Conservation (phyloP, 2,797 vertebrate genomes). For the Myotis planiceps region DNA sequence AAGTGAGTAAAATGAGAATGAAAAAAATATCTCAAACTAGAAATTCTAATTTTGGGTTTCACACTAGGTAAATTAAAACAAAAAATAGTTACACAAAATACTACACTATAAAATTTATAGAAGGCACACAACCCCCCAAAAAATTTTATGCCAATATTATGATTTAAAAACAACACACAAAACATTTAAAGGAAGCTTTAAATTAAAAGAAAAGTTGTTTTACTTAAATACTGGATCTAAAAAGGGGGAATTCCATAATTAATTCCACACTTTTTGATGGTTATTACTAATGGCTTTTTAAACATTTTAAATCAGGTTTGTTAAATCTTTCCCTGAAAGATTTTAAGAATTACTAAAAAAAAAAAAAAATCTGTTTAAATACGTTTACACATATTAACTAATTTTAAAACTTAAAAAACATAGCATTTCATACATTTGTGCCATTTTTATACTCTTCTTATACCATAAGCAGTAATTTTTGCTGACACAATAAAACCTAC, state of each 20-base stretch:
- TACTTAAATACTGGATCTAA: not conserved
- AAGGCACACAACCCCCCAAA: not conserved
- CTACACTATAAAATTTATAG: not conserved
- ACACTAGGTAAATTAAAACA: not conserved
- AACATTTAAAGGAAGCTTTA: not conserved
- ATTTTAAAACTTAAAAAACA: not conserved
- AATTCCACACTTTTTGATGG: not conserved
- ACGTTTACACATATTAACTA: not conserved
- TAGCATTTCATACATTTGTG: conserved; percentile 36
- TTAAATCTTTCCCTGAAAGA: conserved; percentile 1
- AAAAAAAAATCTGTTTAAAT: not conserved
- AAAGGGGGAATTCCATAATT: not conserved
- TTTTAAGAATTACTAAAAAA: not conserved
- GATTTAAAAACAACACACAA: not conserved
- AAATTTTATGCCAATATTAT: not conserved
- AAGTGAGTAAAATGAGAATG: not conserved
- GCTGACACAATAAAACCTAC: conserved; percentile 38
- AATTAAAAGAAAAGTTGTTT: conserved; percentile 2
- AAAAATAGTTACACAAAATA: not conserved
- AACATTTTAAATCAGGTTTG: conserved; percentile 21
- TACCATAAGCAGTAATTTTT: not conserved
- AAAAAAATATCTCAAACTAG: not conserved
- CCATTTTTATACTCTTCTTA: conserved; percentile 1
- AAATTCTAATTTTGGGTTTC: conserved; percentile 16
- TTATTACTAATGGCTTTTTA: conserved; percentile 8